Conservation (phyloP, 2,797 vertebrate genomes). For the Rhincodon typus region DNA sequence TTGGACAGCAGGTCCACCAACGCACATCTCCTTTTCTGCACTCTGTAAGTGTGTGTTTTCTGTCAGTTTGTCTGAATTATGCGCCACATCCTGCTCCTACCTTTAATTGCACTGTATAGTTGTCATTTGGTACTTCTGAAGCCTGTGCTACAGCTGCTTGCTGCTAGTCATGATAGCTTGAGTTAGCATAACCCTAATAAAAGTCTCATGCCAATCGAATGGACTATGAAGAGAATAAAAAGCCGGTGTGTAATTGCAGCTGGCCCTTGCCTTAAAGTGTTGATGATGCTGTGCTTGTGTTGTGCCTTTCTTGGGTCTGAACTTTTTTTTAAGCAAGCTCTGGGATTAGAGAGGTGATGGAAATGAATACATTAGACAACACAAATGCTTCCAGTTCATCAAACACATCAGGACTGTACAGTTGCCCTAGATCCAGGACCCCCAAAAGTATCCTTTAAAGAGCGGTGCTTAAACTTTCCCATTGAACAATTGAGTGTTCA, state of each 20-base stretch:
- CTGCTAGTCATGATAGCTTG: background rate
- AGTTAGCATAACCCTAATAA: no score
- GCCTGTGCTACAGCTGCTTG: background rate
- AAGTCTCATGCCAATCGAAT: background rate
- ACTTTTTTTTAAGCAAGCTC: background rate
- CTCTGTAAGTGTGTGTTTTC: conserved; percentile 62
- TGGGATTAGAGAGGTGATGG: background rate
- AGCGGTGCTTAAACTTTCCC: background rate
- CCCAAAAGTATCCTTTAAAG: background rate
- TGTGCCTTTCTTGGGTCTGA: background rate
- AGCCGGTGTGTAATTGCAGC: background rate
- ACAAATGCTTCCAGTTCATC: background rate
- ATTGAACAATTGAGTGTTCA: background rate
- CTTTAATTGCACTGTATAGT: background rate
- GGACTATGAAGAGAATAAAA: background rate
- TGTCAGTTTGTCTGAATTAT: background rate
- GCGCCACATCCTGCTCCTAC: background rate
- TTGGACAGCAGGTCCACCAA: conserved; percentile 55
- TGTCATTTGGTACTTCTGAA: background rate
- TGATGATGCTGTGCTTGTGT: background rate
- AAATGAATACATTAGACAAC: background rate
- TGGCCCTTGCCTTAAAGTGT: background rate
- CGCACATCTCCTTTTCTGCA: conserved; percentile 69
- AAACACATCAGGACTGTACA: background rate
- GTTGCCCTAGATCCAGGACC: background rate